Evolutionary conservation across 2,113 vertebrate species (phyloP), one percentile per base, ranked within the genome.

Genomic region (Corythaixoides concolor): DNA sequence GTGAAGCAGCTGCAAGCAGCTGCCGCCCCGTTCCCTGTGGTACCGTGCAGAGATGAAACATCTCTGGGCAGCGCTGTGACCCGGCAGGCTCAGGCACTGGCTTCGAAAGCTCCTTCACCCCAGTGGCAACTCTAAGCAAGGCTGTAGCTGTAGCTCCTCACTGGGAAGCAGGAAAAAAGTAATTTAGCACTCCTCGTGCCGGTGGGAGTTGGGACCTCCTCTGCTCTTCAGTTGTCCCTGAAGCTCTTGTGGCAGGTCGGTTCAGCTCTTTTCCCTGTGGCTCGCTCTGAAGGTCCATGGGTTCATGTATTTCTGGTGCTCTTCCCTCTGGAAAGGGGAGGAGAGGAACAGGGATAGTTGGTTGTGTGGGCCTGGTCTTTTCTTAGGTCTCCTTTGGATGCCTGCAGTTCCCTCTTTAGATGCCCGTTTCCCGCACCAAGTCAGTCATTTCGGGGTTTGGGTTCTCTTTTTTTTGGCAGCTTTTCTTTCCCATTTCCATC

Each of bases 361-460:
- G n/a, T 86, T 91, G 35, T 69, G 43, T 83, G 89, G 78, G 78
- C 72, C 56, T 64, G 59, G 45, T 72, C 85, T 97, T 95, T 97
- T 96, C 93, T 97, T 96, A 93, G 94, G 68, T 94, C 92, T 95
- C 37, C 76, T 90, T 89, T 50, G 81, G 73, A 85, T 92, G 73
- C 39, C 69, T 93, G 68, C 94, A 89, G 45, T 75, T 97, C 88
- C 26, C 35, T 86, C 91, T 91, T 90, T 68, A 95, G 92, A 90
- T 88, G 93, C 35, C 69, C 37, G 30, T 95, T 96, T 91, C 82
- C 59, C 3, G 21, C 92, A 93, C 67, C 4, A 30, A 95, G 47
- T 39, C 79, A 92, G 86, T 96, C 80, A 95, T 96, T 97, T 94
- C 4, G 74, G 96, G 87, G 91, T 96, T 95, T 97, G 75, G 87